Conservation (phyloP, 2,113 vertebrate species). For the Chlorocebus sabaeus region DNA sequence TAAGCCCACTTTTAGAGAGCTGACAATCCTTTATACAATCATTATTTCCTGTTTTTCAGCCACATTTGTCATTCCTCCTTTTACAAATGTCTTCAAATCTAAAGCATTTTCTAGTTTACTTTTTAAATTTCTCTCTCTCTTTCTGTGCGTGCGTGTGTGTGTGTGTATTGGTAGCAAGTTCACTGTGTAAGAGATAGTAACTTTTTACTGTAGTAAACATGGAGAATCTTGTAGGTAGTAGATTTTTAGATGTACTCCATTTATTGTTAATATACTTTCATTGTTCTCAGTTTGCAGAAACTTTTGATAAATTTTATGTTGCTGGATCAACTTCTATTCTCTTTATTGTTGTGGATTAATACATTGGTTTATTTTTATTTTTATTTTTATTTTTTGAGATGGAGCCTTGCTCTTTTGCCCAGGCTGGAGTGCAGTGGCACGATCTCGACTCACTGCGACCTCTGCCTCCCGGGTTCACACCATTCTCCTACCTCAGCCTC, state of each 20-base stretch:
- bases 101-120: not conserved
- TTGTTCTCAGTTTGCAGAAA: not conserved
- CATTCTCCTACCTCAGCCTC: too few relatives aligned
- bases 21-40: not conserved
- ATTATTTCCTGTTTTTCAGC: not conserved
- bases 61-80: not conserved
- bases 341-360: not conserved
- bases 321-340: not conserved
- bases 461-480: too few relatives aligned
- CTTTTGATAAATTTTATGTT: not conserved
- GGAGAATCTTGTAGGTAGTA: too few relatives aligned
- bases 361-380: not conserved
- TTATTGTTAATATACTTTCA: not conserved
- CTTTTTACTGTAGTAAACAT: not conserved
- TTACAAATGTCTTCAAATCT: not conserved
- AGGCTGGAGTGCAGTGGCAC: too few relatives aligned
- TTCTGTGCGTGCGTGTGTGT: not conserved
- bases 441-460: too few relatives aligned
- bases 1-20: not conserved
- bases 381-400: too few relatives aligned
- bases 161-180: not conserved
- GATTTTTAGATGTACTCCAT: not conserved
- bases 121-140: not conserved
- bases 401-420: too few relatives aligned
- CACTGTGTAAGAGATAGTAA: not conserved